A percentile compares a stretch with the other conserved stretches of the same genome.
These are phyloP conservation scores for Vidua macroura DNA, from an alignment of 2,113 vertebrate species.

Conservation along the genomic window DNA sequence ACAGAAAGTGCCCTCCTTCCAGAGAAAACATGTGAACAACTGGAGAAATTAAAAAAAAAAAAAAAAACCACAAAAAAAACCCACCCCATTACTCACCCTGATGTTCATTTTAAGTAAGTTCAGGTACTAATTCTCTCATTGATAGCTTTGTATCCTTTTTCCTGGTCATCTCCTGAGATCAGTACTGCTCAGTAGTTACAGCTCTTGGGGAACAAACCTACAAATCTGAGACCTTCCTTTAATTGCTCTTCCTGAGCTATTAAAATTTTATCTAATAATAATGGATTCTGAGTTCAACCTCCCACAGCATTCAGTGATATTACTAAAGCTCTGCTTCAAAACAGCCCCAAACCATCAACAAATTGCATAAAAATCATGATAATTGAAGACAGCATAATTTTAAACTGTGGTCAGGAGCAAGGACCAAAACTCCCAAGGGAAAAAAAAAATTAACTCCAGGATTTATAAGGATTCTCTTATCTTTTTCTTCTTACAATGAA, in stretches of 20 bases:
- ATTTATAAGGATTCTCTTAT: background rate
- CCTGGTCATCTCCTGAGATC: background rate
- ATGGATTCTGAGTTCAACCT: background rate
- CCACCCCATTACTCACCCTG: background rate
- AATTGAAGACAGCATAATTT: background rate
- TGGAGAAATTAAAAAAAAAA: background rate
- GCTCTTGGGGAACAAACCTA: background rate
- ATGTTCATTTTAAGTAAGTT: background rate
- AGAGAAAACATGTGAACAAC: background rate
- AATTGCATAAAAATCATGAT: background rate
- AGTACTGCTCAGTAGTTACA: background rate
- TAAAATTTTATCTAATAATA: background rate
- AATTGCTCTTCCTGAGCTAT: background rate
- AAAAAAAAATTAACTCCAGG: background rate
- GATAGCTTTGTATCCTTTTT: background rate
- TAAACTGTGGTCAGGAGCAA: background rate
- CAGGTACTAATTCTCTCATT: background rate
- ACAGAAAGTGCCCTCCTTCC: background rate
- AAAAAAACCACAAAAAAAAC: background rate
- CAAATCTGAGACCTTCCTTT: background rate
- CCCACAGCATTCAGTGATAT: background rate
- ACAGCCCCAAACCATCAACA: background rate
- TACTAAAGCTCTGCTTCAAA: background rate
- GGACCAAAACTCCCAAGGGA: background rate
- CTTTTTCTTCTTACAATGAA: background rate